Conservation (phyloP, 1,140 invertebrate species). For the Pseudomyrmex sp. region DNA sequence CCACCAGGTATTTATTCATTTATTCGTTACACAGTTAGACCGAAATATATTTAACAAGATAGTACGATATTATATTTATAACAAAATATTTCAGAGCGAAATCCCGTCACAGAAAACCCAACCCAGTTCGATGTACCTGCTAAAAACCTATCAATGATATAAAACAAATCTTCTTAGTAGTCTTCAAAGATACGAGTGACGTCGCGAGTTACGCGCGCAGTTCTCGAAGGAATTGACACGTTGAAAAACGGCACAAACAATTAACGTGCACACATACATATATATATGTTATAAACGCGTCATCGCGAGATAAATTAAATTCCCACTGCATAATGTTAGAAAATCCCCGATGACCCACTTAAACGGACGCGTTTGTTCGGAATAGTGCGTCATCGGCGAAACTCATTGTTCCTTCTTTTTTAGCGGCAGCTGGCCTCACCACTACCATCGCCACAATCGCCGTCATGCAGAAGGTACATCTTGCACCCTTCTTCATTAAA, state of each 20-base stretch:
- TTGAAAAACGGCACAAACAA: background rate
- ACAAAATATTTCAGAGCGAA: no score
- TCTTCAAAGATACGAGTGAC: no score
- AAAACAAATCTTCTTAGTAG: no score
- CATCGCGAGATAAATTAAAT: slow-evolving; percentile 20
- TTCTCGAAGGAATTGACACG: background rate
- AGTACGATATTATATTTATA: no score
- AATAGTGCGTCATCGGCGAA: slow-evolving; percentile 32
- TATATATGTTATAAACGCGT: background rate
- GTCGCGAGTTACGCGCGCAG: background rate
- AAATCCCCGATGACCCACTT: slow-evolving; percentile 51
- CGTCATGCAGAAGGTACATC: slow-evolving; percentile 32
- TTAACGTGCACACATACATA: background rate
- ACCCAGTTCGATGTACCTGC: no score
- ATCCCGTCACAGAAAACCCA: no score
- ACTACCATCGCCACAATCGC: slow-evolving; percentile 9
- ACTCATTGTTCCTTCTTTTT: slow-evolving; percentile 48
- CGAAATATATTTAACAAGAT: no score
- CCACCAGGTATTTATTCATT: no score
- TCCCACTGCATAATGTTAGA: slow-evolving; percentile 46
- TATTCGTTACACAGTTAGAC: no score
- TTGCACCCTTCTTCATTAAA: slow-evolving; percentile 46
- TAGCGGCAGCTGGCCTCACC: slow-evolving; percentile 40
- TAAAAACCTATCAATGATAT: no score
- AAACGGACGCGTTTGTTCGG: slow-evolving; percentile 6